phyloP scores from a whole-genome alignment of 1,140 invertebrate genomes.

The Wiebesia pumilae region DNA sequence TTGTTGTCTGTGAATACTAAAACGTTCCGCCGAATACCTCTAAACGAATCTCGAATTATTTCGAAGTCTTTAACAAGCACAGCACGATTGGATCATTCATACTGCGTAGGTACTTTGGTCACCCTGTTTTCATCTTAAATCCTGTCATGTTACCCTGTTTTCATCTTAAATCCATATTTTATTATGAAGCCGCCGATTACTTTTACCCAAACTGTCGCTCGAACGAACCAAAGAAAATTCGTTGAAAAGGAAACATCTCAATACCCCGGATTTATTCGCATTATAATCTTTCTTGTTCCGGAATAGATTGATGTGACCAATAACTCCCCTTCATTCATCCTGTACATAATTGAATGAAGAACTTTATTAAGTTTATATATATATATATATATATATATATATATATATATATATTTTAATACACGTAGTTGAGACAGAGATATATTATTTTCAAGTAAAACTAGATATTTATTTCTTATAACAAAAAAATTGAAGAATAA shows the following conservation, averaged over 20 bases:
- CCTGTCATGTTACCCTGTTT: not conserved
- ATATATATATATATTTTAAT: not conserved
- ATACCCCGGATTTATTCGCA: slow-evolving; percentile 7
- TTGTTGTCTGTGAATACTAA: too few relatives aligned
- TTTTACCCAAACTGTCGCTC: not conserved
- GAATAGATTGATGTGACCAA: not conserved
- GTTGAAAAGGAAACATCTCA: not conserved
- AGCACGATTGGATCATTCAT: not conserved
- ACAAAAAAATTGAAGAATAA: too few relatives aligned
- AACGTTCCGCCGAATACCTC: slow-evolving; percentile 21
- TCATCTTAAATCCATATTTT: slow-evolving; percentile 25
- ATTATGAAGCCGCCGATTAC: slow-evolving; percentile 7
- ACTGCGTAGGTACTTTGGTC: not conserved
- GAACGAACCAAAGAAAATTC: not conserved
- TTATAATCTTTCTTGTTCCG: slow-evolving; percentile 14
- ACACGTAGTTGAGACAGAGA: not conserved
- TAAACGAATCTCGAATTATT: slow-evolving; percentile 20
- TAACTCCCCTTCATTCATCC: not conserved
- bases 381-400: too few relatives aligned
- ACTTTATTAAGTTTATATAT: too few relatives aligned
- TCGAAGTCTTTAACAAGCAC: slow-evolving; percentile 9
- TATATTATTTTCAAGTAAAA: too few relatives aligned
- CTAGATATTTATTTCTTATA: too few relatives aligned
- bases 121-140: slow-evolving; percentile 5
- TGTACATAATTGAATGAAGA: not conserved